phyloP scores from a whole-genome alignment of 2,113 vertebrate species.

The Pluvianellus socialis region DNA sequence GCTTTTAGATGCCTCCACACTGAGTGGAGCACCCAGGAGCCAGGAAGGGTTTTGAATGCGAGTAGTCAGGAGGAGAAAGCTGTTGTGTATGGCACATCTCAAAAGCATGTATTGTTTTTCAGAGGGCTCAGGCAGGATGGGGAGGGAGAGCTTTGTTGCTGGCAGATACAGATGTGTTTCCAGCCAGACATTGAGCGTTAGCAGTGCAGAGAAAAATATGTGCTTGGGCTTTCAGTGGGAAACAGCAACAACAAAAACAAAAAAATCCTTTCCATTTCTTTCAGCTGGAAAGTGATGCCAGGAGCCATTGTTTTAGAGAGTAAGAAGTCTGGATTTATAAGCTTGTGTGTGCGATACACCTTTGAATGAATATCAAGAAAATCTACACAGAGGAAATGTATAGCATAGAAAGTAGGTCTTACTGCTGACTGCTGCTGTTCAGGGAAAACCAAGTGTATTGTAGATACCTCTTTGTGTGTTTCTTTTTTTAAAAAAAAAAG shows the following conservation, averaged over 20 bases:
- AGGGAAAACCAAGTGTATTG: slow-evolving; percentile 45
- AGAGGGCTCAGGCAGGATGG: not conserved
- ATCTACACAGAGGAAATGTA: not conserved
- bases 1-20: not conserved
- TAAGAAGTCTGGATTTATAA: not conserved
- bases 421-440: slow-evolving; percentile 51
- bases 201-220: slow-evolving; percentile 24
- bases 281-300: slow-evolving; percentile 32
- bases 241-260: slow-evolving; percentile 33
- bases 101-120: not conserved
- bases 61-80: not conserved
- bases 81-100: not conserved
- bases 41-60: not conserved
- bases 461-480: not conserved
- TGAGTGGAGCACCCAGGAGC: not conserved
- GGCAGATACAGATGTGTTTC: slow-evolving; percentile 8
- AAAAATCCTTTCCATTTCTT: slow-evolving; percentile 51
- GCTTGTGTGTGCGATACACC: not conserved
- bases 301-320: slow-evolving; percentile 41
- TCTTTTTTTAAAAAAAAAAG: not conserved
- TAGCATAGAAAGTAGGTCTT: slow-evolving; percentile 7
- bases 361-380: not conserved
- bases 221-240: slow-evolving; percentile 65
- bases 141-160: not conserved
- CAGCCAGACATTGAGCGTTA: slow-evolving; percentile 39